Base-by-base conservation (phyloP, 2,113 vertebrate species). In the Theristicus caerulescens region DNA sequence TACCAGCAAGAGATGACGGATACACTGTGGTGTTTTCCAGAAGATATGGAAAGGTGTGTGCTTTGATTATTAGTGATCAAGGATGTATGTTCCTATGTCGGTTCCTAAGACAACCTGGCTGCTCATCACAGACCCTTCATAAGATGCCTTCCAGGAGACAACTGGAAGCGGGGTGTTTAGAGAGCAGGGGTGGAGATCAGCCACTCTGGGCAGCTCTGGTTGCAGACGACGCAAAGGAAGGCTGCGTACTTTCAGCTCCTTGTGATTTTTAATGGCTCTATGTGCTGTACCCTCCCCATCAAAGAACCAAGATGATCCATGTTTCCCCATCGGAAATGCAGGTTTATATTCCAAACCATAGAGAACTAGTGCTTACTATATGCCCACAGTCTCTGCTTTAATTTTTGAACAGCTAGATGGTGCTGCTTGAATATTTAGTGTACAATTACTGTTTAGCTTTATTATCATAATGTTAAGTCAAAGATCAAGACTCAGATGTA, bases 371-470 rank as follows among this genome's bases (percentile, higher is more conserved):
- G 20, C 29, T 85, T 70, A 18, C 11, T 51, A 1, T 12, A 59
- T 19, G 25, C 21, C 5, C 31, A 11, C 16, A 34, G 21, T 21
- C 13, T n/a, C 14, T 47, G 46, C 46, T 66, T 82, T 65, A 31
- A 16, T 52, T 88, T 90, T 93, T 82, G 64, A 58, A 72, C 84
- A 94, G 87, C 92, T 94, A 91, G 93, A 29, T 93, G 82, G 70
- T 96, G 91, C 84, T 88, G 54, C 78, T 65, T 76, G 20, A 86
- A 52, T 91, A 74, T 40, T 57, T 64, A 34, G 9, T 44, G 1
- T 76, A 2, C 31, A 55, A 77, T 83, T 78, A 44, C 20, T 71
- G 15, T 84, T 47, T 9, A 62, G 9, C 29, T 86, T 64, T 72
- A 32, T 55, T 90, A 51, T 49, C 34, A 47, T 52, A 62, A 57